phyloP scores from a whole-genome alignment of 2,113 vertebrate species.

The Aviceda subcristata region DNA sequence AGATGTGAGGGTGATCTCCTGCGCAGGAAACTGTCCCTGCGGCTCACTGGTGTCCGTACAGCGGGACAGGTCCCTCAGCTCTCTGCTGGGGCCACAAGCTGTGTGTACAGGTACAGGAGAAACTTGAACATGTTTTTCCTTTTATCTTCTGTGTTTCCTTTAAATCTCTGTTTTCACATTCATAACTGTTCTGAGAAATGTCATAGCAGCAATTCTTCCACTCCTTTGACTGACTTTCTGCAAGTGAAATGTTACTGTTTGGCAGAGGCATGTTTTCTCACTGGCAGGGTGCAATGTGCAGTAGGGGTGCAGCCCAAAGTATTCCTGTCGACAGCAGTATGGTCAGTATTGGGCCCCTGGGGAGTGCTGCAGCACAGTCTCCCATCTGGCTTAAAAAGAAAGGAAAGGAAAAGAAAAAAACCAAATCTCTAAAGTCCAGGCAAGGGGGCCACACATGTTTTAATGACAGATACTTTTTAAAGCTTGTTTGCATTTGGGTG shows the following conservation, averaged over 20 bases:
- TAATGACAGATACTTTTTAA: conserved; percentile 52
- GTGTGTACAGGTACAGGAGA: background rate
- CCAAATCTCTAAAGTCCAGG: background rate
- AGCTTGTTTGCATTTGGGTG: conserved; percentile 45
- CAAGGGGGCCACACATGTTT: conserved; percentile 32
- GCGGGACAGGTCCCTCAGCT: background rate
- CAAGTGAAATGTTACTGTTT: background rate
- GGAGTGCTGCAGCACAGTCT: background rate
- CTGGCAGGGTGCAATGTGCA: background rate
- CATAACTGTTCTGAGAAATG: background rate
- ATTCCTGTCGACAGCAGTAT: background rate
- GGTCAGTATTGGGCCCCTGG: background rate
- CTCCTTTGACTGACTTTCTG: background rate
- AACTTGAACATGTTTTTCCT: background rate
- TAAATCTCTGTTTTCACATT: background rate
- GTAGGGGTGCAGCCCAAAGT: background rate
- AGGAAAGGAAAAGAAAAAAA: background rate
- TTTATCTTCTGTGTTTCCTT: background rate
- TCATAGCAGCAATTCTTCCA: background rate
- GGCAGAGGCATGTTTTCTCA: background rate
- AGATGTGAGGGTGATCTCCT: background rate
- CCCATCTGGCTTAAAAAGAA: background rate
- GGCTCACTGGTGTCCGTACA: background rate
- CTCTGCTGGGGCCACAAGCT: background rate
- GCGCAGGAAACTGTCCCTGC: background rate